Percentiles rank a stretch among this genome's conserved stretches.
These are phyloP conservation scores for Zosterops hypoxanthus DNA, from an alignment of 2,113 vertebrate genomes.

Conservation along the genomic window DNA sequence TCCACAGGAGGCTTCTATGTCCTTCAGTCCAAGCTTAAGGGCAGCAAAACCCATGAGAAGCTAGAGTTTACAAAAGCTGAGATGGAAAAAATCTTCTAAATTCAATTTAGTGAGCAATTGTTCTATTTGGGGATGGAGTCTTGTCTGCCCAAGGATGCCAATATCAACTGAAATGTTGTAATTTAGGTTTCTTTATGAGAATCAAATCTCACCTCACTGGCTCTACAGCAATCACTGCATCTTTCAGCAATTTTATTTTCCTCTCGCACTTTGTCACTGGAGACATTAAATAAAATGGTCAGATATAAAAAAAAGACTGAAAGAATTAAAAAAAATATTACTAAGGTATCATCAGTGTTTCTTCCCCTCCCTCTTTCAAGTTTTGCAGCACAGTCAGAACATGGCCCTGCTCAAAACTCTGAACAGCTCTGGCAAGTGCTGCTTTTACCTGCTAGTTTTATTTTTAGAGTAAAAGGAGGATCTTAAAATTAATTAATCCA, in stretches of 20 bases:
- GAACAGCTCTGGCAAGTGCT: background rate
- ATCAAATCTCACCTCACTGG: background rate
- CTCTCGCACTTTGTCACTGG: rapidly evolving
- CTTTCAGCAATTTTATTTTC: background rate
- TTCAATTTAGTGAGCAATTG: background rate
- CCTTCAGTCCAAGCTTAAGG: no score
- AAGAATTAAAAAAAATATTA: background rate
- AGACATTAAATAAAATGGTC: background rate
- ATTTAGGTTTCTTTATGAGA: background rate
- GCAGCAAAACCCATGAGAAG: background rate
- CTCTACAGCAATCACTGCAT: rapidly evolving
- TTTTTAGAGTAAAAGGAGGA: rapidly evolving
- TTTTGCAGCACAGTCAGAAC: background rate
- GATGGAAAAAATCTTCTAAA: background rate
- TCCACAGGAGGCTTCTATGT: background rate
- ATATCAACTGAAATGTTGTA: background rate
- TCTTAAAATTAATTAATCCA: background rate
- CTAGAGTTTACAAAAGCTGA: background rate
- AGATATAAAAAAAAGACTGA: background rate
- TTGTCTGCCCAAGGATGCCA: background rate
- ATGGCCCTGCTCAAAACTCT: background rate
- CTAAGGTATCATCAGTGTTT: background rate
- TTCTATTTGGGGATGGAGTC: background rate
- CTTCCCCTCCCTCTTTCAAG: background rate
- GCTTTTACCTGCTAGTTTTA: background rate